Base-by-base conservation (phyloP, 2,797 vertebrate species). In the Myotis planiceps region DNA sequence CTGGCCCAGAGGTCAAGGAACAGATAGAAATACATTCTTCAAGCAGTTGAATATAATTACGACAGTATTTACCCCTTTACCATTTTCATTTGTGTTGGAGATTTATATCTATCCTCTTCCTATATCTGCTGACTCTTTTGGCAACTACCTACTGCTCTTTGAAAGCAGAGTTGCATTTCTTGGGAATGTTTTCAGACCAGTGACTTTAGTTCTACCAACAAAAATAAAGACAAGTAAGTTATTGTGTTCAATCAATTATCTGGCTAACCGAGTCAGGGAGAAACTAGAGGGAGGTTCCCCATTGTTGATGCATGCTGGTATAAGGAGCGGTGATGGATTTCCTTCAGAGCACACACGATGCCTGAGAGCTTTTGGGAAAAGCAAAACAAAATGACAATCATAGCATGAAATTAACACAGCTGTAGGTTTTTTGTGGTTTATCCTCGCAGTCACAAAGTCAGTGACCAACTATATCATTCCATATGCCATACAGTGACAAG, bases 271-370 rank as follows among this genome's bases (percentile, higher is more conserved):
- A 55, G 27, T 25, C 66, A 34, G 32, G 34, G 15, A 63, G 37
- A 39, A n/a, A 21, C 25, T 4, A 4, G 1, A 49, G 18, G 29
- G 39, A 27, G 25, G 12, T 2, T 29, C 66, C 13, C 47, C 5
- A 2, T 3, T 9, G 21, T n/a, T 18, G 60, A 42, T 1, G 6
- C 34, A 6, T 3, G 21, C 3, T 5, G 7, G 21, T 47, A 18
- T 10, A 14, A 34, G 23, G 23, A 63, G n/a, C 0, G 29, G 8
- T 23, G 14, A 55, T 1, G n/a, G 0, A 6, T 34, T 39, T 86
- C 6, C 27, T 25, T 39, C 23, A 29, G 32, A 4, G 21, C 39
- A 25, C 32, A 3, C n/a, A 25, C 6, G 3, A 4, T 6, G 47
- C 1, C 18, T 13, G 16, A 51, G 69, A 27, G 27, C 39, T 75